A percentile compares a stretch with the other conserved stretches of the same genome.
These are phyloP conservation scores for Epinephelus moara DNA, from an alignment of 2,113 vertebrate genomes.

Conservation along the genomic window DNA sequence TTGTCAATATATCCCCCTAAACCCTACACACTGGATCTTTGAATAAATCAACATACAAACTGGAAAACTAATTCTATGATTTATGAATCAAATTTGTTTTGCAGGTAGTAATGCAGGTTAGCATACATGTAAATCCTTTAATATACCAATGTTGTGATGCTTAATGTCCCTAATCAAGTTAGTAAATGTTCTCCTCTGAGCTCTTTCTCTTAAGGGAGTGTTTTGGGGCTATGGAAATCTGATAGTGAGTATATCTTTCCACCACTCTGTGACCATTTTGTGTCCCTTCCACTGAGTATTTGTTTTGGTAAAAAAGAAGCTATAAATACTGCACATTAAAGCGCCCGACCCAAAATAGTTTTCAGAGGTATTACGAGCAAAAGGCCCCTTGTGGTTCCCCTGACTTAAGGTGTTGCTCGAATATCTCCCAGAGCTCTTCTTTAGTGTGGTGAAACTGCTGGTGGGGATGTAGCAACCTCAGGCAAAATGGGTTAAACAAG, in stretches of 20 bases:
- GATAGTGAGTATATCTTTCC: neutral
- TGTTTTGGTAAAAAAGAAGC: neutral
- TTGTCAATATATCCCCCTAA: no score
- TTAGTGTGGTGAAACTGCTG: constrained; percentile 22
- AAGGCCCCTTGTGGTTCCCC: constrained; percentile 8
- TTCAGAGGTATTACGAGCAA: neutral
- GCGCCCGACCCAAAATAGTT: neutral
- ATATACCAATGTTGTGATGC: neutral
- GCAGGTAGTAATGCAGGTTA: neutral
- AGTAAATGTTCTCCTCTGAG: neutral
- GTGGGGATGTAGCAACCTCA: constrained; percentile 15
- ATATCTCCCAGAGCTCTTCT: neutral
- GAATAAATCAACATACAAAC: neutral
- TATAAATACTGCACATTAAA: neutral
- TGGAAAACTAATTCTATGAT: neutral
- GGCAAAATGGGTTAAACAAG: constrained; percentile 60
- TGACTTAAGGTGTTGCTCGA: neutral
- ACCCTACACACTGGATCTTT: no score
- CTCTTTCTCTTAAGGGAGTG: neutral
- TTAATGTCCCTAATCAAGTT: neutral
- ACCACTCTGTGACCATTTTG: neutral
- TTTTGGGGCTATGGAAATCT: neutral
- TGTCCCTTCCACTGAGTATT: neutral
- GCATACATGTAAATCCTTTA: neutral
- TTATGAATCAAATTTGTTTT: neutral